phyloP scores from a whole-genome alignment of 2,113 vertebrate species.

The Alosa alosa region DNA sequence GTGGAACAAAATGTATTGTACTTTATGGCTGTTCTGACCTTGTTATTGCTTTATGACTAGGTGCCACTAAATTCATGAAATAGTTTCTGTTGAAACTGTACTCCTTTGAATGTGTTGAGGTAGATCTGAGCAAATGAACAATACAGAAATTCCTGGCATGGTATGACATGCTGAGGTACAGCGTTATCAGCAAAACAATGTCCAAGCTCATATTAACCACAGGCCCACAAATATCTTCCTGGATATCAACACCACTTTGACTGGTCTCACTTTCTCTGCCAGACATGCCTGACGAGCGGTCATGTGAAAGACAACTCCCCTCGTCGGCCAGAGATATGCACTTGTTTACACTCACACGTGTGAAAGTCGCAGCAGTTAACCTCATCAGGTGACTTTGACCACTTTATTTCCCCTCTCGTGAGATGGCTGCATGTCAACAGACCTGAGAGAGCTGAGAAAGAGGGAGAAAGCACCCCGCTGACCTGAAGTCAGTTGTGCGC shows the following conservation, averaged over 20 bases:
- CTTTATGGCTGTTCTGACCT: background rate
- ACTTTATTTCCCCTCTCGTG: background rate
- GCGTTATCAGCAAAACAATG: background rate
- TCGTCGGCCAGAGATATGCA: background rate
- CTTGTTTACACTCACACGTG: constrained; percentile 4
- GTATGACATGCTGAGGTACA: background rate
- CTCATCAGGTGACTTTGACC: background rate
- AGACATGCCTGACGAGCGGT: background rate
- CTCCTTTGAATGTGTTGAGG: background rate
- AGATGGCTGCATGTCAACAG: background rate
- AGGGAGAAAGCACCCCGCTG: background rate
- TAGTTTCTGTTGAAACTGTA: background rate
- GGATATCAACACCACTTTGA: background rate
- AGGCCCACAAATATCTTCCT: background rate
- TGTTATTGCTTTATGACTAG: background rate
- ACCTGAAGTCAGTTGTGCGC: background rate
- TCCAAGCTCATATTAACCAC: background rate
- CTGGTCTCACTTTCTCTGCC: background rate
- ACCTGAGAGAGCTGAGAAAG: background rate
- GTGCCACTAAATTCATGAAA: background rate
- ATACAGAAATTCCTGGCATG: background rate
- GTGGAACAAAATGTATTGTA: background rate
- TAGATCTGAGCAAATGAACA: background rate
- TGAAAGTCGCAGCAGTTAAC: background rate
- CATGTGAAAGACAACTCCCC: background rate